Percentiles rank a stretch among this genome's conserved stretches.
These are phyloP conservation scores for Drosophila pectinifera DNA, from an alignment of 1,140 invertebrate species.

Conservation along the genomic window DNA sequence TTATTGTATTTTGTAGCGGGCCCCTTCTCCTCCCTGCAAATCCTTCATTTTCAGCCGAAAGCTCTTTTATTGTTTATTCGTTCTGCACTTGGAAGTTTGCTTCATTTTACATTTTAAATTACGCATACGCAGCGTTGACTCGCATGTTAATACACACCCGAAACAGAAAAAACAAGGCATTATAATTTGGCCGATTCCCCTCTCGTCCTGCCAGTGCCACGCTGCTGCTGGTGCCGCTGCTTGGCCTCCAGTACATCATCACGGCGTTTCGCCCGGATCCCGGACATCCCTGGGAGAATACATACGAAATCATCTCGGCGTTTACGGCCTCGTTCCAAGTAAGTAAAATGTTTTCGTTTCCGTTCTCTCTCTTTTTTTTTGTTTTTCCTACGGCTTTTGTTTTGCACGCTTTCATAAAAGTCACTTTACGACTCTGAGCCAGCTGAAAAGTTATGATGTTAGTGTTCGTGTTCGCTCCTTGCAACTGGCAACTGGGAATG, in stretches of 20 bases:
- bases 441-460: conserved; percentile 48
- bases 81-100: conserved; percentile 59
- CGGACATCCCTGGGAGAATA: conserved; percentile 89
- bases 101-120: conserved; percentile 80
- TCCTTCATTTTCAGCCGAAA: background rate
- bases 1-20: conserved; percentile 40
- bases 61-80: conserved; percentile 54
- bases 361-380: conserved; percentile 8
- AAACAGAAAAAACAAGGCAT: conserved; percentile 27
- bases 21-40: background rate
- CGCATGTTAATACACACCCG: conserved; percentile 71
- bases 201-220: conserved; percentile 89
- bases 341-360: conserved; percentile 73
- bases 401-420: conserved; percentile 43
- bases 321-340: conserved; percentile 95
- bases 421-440: conserved; percentile 43
- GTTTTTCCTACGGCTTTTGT: conserved; percentile 23
- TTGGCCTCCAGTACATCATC: conserved; percentile 94
- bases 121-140: conserved; percentile 78
- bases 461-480: conserved; percentile 37
- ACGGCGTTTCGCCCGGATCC: conserved; percentile 94
- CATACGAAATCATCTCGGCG: conserved; percentile 93
- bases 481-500: conserved; percentile 30
- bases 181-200: conserved; percentile 16
- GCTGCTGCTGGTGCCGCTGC: conserved; percentile 92